These are phyloP conservation scores for Netelia virgata DNA, from an alignment of 2,888 invertebrate genomes.

Conservation along the genomic window DNA sequence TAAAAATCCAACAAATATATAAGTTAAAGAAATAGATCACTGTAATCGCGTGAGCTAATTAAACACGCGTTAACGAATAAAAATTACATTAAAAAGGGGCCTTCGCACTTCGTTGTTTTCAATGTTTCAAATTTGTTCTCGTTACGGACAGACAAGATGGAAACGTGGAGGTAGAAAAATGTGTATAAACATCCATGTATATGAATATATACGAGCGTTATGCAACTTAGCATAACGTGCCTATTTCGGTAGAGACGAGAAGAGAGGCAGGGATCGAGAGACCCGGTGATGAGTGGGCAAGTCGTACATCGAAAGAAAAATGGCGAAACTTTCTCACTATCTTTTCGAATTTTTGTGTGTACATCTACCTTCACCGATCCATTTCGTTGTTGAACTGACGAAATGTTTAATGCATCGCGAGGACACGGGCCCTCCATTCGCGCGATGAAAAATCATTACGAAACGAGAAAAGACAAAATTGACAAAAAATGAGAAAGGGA, in stretches of 20 bases:
- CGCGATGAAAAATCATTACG: neutral
- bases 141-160: no score
- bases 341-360: neutral
- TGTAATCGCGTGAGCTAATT: neutral
- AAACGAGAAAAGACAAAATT: neutral
- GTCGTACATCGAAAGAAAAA: constrained; percentile 10
- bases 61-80: no score
- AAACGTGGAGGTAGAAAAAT: no score
- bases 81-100: no score
- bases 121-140: no score
- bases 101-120: no score
- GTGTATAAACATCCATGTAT: no score
- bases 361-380: constrained; percentile 41
- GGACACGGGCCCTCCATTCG: neutral
- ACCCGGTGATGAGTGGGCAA: neutral
- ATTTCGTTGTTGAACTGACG: constrained; percentile 46
- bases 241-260: neutral
- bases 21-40: neutral
- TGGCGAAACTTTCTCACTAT: constrained; percentile 5
- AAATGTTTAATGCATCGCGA: constrained; percentile 9
- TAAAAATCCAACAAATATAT: neutral
- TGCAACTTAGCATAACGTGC: constrained; percentile 25
- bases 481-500: constrained; percentile 9
- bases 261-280: neutral
- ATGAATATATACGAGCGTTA: neutral